Evolutionary conservation across 1,140 invertebrate species (phyloP).

Genomic region (Zophobas morio): DNA sequence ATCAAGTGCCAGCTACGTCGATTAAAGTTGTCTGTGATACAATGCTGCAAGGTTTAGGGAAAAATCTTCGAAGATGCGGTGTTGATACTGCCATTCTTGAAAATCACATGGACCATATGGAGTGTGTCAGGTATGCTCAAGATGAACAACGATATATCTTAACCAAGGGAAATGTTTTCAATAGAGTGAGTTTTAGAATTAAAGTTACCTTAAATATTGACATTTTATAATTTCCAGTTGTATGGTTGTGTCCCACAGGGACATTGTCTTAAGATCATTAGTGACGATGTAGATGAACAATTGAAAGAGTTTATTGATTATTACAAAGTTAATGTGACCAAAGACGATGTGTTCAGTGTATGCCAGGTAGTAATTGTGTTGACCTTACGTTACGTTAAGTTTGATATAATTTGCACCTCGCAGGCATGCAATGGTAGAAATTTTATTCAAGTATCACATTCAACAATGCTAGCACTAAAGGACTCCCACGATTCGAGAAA

Average conservation of each 20-base stretch:
- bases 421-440: conserved; percentile 74
- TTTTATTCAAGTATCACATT: conserved; percentile 69
- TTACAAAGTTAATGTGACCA: conserved; percentile 75
- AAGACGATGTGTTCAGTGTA: conserved; percentile 77
- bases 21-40: conserved; percentile 72
- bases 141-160: conserved; percentile 73
- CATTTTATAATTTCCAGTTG: conserved; percentile 65
- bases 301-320: conserved; percentile 73
- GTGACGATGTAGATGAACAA: conserved; percentile 71
- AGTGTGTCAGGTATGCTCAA: conserved; percentile 69
- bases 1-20: conserved; percentile 53
- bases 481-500: conserved; percentile 50
- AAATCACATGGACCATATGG: conserved; percentile 69
- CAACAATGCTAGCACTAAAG: conserved; percentile 68
- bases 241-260: conserved; percentile 68
- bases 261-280: conserved; percentile 71
- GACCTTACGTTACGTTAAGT: conserved; percentile 8
- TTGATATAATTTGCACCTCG: conserved; percentile 47
- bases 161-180: conserved; percentile 68
- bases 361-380: conserved; percentile 71
- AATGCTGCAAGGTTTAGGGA: conserved; percentile 72
- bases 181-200: conserved; percentile 4
- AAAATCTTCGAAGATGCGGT: conserved; percentile 76
- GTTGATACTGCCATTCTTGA: conserved; percentile 74
- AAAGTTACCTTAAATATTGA: not conserved